Conservation (phyloP, 1,140 invertebrate species). For the Pararge aegeria region DNA sequence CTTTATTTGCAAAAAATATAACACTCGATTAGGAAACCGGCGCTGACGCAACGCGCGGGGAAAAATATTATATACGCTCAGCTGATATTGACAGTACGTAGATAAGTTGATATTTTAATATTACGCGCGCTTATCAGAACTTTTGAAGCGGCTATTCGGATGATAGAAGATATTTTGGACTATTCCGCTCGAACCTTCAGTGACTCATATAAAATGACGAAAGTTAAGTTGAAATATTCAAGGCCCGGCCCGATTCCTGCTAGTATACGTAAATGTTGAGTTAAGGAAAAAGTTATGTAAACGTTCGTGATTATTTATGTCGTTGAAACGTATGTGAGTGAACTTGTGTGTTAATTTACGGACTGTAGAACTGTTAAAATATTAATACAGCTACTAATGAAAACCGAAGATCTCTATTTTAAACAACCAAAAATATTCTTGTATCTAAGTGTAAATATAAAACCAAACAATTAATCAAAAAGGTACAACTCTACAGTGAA, state of each 20-base stretch:
- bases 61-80: constrained; percentile 46
- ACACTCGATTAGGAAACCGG: constrained; percentile 37
- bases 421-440: neutral
- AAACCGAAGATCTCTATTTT: constrained; percentile 19
- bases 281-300: constrained; percentile 56
- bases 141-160: constrained; percentile 36
- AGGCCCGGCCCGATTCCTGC: constrained; percentile 45
- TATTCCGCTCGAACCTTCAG: constrained; percentile 38
- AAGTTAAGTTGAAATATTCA: constrained; percentile 73
- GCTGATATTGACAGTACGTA: constrained; percentile 63
- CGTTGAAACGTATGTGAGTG: constrained; percentile 21
- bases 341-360: constrained; percentile 19
- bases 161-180: constrained; percentile 49
- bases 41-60: constrained; percentile 53
- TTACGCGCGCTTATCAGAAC: constrained; percentile 41
- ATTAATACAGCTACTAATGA: constrained; percentile 1
- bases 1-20: constrained; percentile 43
- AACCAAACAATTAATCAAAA: constrained; percentile 1
- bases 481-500: constrained; percentile 24
- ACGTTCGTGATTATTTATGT: constrained; percentile 44
- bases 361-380: constrained; percentile 15
- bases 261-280: constrained; percentile 42
- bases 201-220: constrained; percentile 77
- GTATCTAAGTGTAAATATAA: constrained; percentile 1
- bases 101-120: neutral